These are phyloP conservation scores for Yponomeuta plumbellus DNA, from an alignment of 2,888 invertebrate genomes.

Conservation along the genomic window DNA sequence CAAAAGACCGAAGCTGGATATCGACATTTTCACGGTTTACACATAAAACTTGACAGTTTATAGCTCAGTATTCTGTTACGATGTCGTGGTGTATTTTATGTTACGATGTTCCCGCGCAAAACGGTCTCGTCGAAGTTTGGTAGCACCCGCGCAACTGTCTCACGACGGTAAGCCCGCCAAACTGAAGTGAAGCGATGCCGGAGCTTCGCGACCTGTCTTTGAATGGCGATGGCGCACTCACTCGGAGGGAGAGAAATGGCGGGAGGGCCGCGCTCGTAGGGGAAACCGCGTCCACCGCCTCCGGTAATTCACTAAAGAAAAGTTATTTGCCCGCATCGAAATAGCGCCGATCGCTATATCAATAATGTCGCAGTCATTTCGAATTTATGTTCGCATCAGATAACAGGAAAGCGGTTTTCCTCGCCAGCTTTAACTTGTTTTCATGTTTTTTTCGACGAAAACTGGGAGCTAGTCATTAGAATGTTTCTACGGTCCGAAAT, in stretches of 20 bases:
- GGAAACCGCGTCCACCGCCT: constrained; percentile 71
- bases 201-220: constrained; percentile 72
- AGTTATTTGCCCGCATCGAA: constrained; percentile 63
- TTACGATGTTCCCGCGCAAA: constrained; percentile 56
- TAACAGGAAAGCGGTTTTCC: neutral
- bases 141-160: constrained; percentile 48
- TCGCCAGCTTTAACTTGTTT: neutral
- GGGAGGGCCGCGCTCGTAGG: constrained; percentile 70
- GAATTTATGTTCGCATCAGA: neutral
- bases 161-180: constrained; percentile 65
- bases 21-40: constrained; percentile 45
- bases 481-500: too few relatives aligned
- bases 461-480: too few relatives aligned
- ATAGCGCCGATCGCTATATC: neutral
- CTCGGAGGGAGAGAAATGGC: constrained; percentile 65
- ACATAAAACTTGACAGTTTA: constrained; percentile 43
- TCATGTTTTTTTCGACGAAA: too few relatives aligned
- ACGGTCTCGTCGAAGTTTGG: constrained; percentile 32
- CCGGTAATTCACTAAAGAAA: constrained; percentile 73
- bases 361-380: neutral
- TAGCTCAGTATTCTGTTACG: constrained; percentile 17
- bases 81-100: constrained; percentile 32
- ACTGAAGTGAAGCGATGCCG: constrained; percentile 63
- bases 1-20: constrained; percentile 40
- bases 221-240: constrained; percentile 56